A percentile compares a stretch with the other conserved stretches of the same genome.
phyloP scores from a whole-genome alignment of 2,113 vertebrate genomes.

The Semnopithecus entellus region DNA sequence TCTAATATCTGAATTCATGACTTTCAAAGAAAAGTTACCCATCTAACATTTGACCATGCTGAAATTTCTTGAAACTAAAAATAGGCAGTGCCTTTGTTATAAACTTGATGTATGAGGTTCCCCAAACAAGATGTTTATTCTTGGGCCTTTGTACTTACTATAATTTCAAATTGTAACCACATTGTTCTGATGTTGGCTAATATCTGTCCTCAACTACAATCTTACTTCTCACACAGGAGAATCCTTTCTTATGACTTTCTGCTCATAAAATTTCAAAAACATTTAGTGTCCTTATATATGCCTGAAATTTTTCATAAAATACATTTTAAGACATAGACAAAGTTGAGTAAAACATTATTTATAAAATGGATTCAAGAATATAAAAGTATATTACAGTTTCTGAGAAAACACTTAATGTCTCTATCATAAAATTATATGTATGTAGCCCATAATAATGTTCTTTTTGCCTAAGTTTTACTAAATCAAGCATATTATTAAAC shows the following conservation, averaged over 20 bases:
- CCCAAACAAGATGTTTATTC: neutral
- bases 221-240: neutral
- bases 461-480: constrained; percentile 8
- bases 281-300: neutral
- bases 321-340: constrained; percentile 2
- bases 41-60: neutral
- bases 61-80: constrained; percentile 10
- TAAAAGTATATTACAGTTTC: neutral
- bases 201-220: neutral
- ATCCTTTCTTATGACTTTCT: neutral
- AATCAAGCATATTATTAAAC: neutral
- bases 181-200: neutral
- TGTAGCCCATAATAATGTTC: neutral
- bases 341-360: neutral
- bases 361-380: neutral
- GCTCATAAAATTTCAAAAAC: neutral
- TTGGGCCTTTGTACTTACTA: neutral
- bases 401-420: neutral
- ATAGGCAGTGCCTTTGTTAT: neutral
- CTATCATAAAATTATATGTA: neutral
- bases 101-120: neutral
- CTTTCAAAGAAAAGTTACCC: constrained; percentile 1
- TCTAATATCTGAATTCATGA: neutral
- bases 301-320: constrained; percentile 2
- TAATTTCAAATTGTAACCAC: neutral